Evolutionary conservation across 2,888 invertebrate genomes (phyloP), one percentile per base, ranked within the genome.

Genomic region (Cryptophagus acutangulus): DNA sequence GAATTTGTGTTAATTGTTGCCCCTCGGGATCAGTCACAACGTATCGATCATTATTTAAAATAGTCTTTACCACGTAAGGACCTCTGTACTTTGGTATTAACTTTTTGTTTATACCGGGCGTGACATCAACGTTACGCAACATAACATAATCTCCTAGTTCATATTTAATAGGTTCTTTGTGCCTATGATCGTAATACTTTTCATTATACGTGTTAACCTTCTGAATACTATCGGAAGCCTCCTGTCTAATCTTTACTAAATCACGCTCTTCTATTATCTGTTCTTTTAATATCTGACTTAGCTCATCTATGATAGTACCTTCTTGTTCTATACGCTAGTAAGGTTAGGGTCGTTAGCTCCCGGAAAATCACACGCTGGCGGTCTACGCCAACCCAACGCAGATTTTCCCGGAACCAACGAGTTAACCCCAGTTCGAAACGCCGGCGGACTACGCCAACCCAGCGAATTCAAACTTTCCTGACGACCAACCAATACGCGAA

Each of bases 21-120:
- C 40, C 38, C 24, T 52, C 52, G 14, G 41, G 36, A 43, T 50
- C 50, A 8, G 13, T 28, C 10, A 50, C 41, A 9, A 41, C 14
- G 44, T 58, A 58, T 29, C 57, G 35, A 41, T 54, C 54, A 36
- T 54, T 48, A 17, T 28, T 43, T 36, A 54, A 38, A n/a, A 50
- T 36, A 18, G 49, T 43, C 35, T 40, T 44, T n/a, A 52, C 28
- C 17, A 40, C 45, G 41, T 55, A 54, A n/a, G 47, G 48, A 9
- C 54, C 53, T 37, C 29, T 41, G 38, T 40, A 51, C 41, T 55
- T 54, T 13, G 49, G 51, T 2, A 53, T 38, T 12, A 52, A 40
- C 31, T 51, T 53, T 43, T 47, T 51, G 33, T 51, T 52, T 13
- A 45, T 38, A 9, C 45, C 46, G 9, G 48, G 40, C 2, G 48